phyloP scores from a whole-genome alignment of 2,797 vertebrate genomes.

The Ispidina picta region DNA sequence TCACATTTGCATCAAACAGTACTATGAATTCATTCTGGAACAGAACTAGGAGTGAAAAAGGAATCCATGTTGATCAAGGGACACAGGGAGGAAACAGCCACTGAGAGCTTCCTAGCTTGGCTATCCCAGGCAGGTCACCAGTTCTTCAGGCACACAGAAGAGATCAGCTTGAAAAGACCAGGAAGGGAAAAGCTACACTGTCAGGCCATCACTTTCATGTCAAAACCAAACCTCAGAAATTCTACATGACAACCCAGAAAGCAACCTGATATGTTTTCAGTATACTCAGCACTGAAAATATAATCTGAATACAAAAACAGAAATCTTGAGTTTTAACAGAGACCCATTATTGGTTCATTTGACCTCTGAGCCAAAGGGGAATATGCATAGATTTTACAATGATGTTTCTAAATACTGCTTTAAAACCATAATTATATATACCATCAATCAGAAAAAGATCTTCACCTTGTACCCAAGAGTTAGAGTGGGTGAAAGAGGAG shows the following conservation, averaged over 20 bases:
- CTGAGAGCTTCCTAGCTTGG: not conserved
- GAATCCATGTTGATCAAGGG: not conserved
- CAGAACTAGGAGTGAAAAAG: not conserved
- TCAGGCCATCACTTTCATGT: not conserved
- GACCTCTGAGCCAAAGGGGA: not conserved
- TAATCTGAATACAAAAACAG: not conserved
- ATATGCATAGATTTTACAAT: not conserved
- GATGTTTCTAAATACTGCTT: not conserved
- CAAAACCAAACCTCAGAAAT: not conserved
- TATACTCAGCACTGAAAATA: not conserved
- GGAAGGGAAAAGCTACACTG: not conserved
- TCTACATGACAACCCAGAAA: not conserved
- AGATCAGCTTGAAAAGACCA: not conserved
- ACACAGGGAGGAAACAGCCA: not conserved
- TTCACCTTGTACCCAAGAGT: not conserved
- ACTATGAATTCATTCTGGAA: not conserved
- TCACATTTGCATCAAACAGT: not conserved
- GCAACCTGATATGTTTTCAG: not conserved
- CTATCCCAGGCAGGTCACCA: not conserved
- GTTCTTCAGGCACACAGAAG: not conserved
- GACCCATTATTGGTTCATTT: constrained; percentile 2
- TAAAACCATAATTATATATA: constrained; percentile 1
- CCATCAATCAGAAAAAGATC: not conserved
- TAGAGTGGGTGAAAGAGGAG: not conserved
- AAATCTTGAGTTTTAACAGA: constrained; percentile 1